These are phyloP conservation scores for Sebastes minor DNA, from an alignment of 2,797 vertebrate species.

Conservation along the genomic window DNA sequence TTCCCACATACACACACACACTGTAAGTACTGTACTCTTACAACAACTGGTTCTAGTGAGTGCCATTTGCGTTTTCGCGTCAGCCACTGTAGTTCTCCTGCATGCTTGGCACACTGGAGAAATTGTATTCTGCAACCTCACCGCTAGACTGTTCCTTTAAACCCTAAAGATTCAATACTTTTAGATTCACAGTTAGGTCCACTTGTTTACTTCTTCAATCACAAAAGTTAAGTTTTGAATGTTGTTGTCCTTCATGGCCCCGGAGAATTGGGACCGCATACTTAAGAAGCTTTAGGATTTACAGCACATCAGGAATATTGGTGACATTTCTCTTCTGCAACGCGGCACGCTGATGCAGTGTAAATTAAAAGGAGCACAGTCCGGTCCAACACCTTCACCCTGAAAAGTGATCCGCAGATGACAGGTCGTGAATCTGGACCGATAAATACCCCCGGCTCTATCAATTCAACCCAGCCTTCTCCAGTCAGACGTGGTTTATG, in stretches of 20 bases:
- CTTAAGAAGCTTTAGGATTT: conserved; percentile 35
- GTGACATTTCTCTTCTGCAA: conserved; percentile 50
- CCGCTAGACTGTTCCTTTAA: background rate
- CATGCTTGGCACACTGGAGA: too few species aligned
- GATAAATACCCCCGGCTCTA: conserved; percentile 57
- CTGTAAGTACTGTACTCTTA: too few species aligned
- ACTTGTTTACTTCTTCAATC: background rate
- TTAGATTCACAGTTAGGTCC: background rate
- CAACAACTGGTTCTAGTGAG: too few species aligned
- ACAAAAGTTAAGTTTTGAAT: background rate
- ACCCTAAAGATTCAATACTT: background rate
- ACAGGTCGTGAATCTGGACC: conserved; percentile 65
- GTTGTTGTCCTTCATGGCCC: background rate
- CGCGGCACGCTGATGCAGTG: conserved; percentile 11
- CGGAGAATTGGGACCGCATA: conserved; percentile 1
- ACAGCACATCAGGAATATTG: conserved; percentile 43
- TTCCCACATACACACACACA: too few species aligned
- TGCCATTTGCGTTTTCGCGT: rapidly evolving
- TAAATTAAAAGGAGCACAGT: conserved; percentile 50
- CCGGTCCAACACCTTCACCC: conserved; percentile 49
- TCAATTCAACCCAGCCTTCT: conserved; percentile 60
- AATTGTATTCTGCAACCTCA: too few species aligned
- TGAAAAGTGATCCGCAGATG: conserved; percentile 63
- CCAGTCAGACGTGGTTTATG: conserved; percentile 65
- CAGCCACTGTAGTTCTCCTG: too few species aligned